Evolutionary conservation across 1,140 invertebrate species (phyloP).

Genomic region (Triops longicaudatus): DNA sequence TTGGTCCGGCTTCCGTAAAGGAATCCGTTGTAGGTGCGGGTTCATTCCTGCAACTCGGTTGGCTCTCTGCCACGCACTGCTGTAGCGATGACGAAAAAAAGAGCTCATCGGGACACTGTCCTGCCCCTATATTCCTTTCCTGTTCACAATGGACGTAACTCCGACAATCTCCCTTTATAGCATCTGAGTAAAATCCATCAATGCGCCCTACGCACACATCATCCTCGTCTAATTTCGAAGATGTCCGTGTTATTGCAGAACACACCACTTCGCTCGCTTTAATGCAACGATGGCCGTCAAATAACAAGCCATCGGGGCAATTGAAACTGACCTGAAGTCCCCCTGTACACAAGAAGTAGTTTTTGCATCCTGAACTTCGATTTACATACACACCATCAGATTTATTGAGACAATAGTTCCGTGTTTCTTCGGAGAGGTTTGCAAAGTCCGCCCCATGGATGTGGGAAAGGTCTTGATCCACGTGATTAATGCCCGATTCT

Average conservation of each 20-base stretch:
- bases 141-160: neutral
- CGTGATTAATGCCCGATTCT: conserved; percentile 9
- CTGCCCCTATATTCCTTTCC: neutral
- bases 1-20: neutral
- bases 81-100: neutral
- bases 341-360: conserved; percentile 48
- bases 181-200: neutral
- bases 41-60: neutral
- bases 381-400: conserved; percentile 47
- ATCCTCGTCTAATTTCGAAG: neutral
- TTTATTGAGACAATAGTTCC: conserved; percentile 32
- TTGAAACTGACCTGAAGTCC: conserved; percentile 37
- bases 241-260: neutral
- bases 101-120: neutral
- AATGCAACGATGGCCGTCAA: conserved; percentile 39
- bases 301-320: conserved; percentile 37
- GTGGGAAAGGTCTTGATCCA: neutral
- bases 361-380: conserved; percentile 43
- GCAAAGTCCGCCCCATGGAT: neutral
- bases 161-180: neutral
- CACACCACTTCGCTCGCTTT: conserved; percentile 25
- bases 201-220: neutral
- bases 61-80: neutral
- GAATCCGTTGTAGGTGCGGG: neutral
- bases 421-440: conserved; percentile 20